Evolutionary conservation across 2,888 invertebrate species (phyloP), one percentile per base, ranked within the genome.

Genomic region (Tinea semifulvella): DNA sequence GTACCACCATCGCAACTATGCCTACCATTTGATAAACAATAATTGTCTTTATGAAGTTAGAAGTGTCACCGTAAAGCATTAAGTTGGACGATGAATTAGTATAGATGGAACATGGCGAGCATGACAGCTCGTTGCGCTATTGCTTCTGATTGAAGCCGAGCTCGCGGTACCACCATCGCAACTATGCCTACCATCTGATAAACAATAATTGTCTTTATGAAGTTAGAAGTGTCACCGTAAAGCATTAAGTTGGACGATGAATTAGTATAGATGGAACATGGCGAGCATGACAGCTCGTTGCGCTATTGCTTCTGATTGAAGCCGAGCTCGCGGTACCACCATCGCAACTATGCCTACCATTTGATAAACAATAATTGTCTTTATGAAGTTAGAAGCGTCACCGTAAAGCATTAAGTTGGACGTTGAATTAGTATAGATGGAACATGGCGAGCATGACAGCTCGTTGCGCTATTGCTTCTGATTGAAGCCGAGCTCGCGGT

Each of bases 361-460:
- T n/a, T n/a, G n/a, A n/a, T n/a, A n/a, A n/a, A n/a, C n/a, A n/a
- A n/a, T n/a, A n/a, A n/a, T n/a, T n/a, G n/a, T n/a, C n/a, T n/a
- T n/a, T n/a, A n/a, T n/a, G n/a, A n/a, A n/a, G n/a, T n/a, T n/a
- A n/a, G n/a, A n/a, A n/a, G n/a, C n/a, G n/a, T n/a, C n/a, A n/a
- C n/a, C n/a, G n/a, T n/a, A n/a, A n/a, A n/a, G n/a, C n/a, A n/a
- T n/a, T n/a, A n/a, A n/a, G n/a, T n/a, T n/a, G n/a, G n/a, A 90
- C 74, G 52, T 89, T 73, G 49, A 89, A 66, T 50, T 86, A 85
- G 69, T 85, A 90, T 52, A 90, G 72, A 49, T 89, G 87, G 63
- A 89, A 90, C 70, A 90, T 74, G 7, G 84, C 85, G 35, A 87
- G 80, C 85, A 88, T 88, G 49, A 90, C 85, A 42, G 83, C 83